Evolutionary conservation across 1,140 invertebrate species (phyloP), one percentile per base, ranked within the genome.

Genomic region (Agrilus planipennis): DNA sequence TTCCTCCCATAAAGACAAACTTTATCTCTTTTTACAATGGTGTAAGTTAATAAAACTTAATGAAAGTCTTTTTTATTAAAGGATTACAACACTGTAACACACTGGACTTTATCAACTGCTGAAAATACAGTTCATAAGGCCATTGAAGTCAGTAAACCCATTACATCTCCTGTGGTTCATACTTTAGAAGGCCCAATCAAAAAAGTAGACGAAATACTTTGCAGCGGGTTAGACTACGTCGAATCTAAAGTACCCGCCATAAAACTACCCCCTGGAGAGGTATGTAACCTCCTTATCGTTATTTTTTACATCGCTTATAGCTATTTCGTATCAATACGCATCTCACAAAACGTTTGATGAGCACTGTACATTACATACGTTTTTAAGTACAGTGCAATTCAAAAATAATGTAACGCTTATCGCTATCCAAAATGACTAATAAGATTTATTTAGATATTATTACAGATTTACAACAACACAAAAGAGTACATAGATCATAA

Each of bases 381-480:
- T 22, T 36, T 30, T 21, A 10, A 20, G 21, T 22, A n/a, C n/a
- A n/a, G 4, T 12, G 22, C 22, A 21, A 15, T 19, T 16, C 11
- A 36, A 6, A 15, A 36, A 18, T 27, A 7, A 29, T 22, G 16
- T 29, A 29, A 4, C 3, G 27, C 34, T 21, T n/a, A n/a, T n/a
- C n/a, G n/a, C n/a, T n/a, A n/a, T n/a, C n/a, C n/a, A n/a, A 23
- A 44, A 10, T 16, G n/a, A 29, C 16, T 45, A 21, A 6, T 28
- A 16, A 32, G 31, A 35, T 44, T 37, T 34, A 41, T 41, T 48
- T 45, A 57, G 56, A 32, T 57, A 7, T 34, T 56, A 52, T 59
- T 61, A 10, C 56, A 75, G 73, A 61, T 76, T 40, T 73, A 73
- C 52, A 62, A 55, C 41, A 69, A 60, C 16, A 73, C 72, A 9